These are phyloP conservation scores for Gadopsis bispinosus DNA, from an alignment of 2,797 vertebrate genomes.

Conservation along the genomic window DNA sequence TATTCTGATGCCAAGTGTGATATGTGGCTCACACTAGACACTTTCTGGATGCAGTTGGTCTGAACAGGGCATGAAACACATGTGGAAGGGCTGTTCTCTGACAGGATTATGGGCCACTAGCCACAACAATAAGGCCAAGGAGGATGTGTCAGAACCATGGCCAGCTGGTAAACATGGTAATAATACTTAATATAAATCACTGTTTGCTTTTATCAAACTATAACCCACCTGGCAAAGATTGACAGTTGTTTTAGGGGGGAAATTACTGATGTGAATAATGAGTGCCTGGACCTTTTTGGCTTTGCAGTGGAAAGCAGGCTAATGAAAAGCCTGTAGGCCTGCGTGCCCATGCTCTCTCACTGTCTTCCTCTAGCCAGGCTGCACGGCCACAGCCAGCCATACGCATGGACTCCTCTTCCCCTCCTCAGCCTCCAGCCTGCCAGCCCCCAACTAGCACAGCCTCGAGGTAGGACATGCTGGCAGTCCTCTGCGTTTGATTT, in stretches of 20 bases:
- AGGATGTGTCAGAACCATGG: conserved; percentile 22
- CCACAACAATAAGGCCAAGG: conserved; percentile 25
- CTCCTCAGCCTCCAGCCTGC: conserved; percentile 43
- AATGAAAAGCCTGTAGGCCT: conserved; percentile 63
- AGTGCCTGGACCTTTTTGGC: conserved; percentile 41
- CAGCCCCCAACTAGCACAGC: conserved; percentile 63
- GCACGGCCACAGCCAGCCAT: conserved; percentile 36
- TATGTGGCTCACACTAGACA: conserved; percentile 29
- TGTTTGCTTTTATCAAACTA: conserved; percentile 17
- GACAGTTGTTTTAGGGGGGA: conserved; percentile 29
- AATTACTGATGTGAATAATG: conserved; percentile 42
- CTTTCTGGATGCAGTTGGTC: conserved; percentile 24
- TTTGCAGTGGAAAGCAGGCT: conserved; percentile 53
- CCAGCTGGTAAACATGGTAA: conserved; percentile 24
- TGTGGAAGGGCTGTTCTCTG: conserved; percentile 25
- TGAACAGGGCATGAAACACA: conserved; percentile 29
- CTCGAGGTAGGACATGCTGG: conserved; percentile 73
- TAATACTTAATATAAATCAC: conserved; percentile 4
- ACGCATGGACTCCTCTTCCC: conserved; percentile 23
- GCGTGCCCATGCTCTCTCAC: conserved; percentile 45
- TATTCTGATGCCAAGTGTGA: conserved; percentile 40
- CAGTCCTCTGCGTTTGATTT: conserved; percentile 46
- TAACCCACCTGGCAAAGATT: conserved; percentile 40
- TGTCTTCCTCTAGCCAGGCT: conserved; percentile 46
- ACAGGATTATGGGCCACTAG: conserved; percentile 40